Evolutionary conservation across 2,797 vertebrate species (phyloP), one percentile per base, ranked within the genome.

Genomic region (Potorous gilbertii): DNA sequence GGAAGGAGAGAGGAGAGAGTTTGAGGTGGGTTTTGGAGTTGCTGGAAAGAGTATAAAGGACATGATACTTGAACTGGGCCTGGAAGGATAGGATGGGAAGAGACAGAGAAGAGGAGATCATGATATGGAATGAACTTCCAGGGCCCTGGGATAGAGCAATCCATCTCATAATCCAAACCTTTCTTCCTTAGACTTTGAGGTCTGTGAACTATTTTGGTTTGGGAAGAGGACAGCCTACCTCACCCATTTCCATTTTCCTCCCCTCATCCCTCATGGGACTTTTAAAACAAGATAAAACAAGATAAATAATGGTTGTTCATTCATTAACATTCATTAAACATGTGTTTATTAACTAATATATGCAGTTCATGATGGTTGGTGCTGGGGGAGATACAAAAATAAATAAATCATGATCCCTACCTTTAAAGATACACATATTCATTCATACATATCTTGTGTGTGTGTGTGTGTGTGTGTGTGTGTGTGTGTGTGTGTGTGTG

Each of bases 171-270:
- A 93, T 28, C 91, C 95, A 93, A 16, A 34, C 4, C 54, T 90
- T 90, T 29, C 52, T 54, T 90, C 54, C 93, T 91, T 95, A 40
- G 34, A 34, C 62, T 95, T 90, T 90, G 93, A 96, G 92, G 91
- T 66, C n/a, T 93, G 93, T 46, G 90, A 29, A 46, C 12, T 81
- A 92, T 96, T 95, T 55, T 96, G 95, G 92, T 90, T 56, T 95
- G 90, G 92, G 94, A 56, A 95, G 28, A 66, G 62, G 92, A 90
- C 46, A 50, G 56, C 56, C 95, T 94, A 57, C 74, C 92, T 94
- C 92, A 54, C 96, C 93, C 90, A 13, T 52, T 40, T 95, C 90
- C 8, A 55, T 74, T 74, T 21, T 40, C 66, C n/a, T 18, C 2
- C 16, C 16, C n/a, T 2, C 5, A 21, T n/a, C 5, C n/a, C 16